phyloP scores from a whole-genome alignment of 2,797 vertebrate genomes.

The Australoheros facetus region DNA sequence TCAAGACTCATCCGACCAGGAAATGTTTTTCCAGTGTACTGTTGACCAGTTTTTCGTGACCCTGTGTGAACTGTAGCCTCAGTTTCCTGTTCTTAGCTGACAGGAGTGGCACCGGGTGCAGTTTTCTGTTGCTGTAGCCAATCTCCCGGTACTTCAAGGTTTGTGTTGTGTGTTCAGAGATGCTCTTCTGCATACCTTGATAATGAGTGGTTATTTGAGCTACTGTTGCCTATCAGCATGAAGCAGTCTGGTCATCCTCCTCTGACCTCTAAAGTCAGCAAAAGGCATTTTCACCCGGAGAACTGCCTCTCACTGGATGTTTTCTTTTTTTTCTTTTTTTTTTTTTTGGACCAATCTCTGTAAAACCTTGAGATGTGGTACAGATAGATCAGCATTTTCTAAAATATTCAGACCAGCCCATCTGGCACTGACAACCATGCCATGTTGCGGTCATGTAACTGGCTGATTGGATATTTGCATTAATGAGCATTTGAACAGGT shows the following conservation, averaged over 20 bases:
- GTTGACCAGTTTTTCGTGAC: too few relatives aligned
- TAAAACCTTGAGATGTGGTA: not conserved
- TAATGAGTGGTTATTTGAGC: not conserved
- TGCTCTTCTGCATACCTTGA: not conserved
- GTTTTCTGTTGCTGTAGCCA: too few relatives aligned
- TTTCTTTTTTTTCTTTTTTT: not conserved
- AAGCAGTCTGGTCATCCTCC: too few relatives aligned
- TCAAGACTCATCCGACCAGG: too few relatives aligned
- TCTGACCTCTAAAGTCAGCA: not conserved
- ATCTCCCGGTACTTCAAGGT: too few relatives aligned
- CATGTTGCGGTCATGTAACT: not conserved
- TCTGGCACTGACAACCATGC: not conserved
- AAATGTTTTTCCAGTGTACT: too few relatives aligned
- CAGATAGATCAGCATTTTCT: not conserved
- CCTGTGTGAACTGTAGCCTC: too few relatives aligned
- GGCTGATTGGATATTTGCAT: not conserved
- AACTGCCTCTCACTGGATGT: too few relatives aligned
- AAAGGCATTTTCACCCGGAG: too few relatives aligned
- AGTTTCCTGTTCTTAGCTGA: too few relatives aligned
- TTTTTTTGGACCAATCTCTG: not conserved
- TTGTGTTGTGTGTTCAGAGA: not conserved
- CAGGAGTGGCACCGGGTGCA: too few relatives aligned
- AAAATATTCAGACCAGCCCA: not conserved
- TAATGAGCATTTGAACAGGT: not conserved
- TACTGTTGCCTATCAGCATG: not conserved